Base-by-base conservation (phyloP, 1,140 invertebrate genomes). In the Scylla paramamosain region DNA sequence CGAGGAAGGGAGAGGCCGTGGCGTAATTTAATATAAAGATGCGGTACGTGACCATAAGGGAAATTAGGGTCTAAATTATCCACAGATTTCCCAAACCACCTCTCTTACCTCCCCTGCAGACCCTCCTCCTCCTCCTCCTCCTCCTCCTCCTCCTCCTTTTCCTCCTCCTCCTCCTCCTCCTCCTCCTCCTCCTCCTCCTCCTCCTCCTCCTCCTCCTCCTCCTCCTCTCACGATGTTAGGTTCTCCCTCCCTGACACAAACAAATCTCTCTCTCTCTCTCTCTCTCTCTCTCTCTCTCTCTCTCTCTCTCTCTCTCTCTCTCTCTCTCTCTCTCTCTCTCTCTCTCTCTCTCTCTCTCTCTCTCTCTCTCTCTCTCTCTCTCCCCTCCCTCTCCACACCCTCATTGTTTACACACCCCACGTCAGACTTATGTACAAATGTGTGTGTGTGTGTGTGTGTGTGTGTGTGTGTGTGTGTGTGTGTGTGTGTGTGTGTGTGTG, bases 41-140 rank as follows among this genome's bases (percentile, higher is more conserved):
- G 25, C 25, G 67, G 67, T 77, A 77, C 67, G 67, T 77, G 67
- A 77, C 67, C 67, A 77, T 77, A 77, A 77, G 67, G 67, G 67
- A 77, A 77, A 77, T 77, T 77, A 77, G 20, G 67, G 67, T 48
- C 46, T 88, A 31, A 88, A 45, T 88, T 88, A 39, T 45, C 87
- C 87, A 45, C 39, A 45, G 39, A 45, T 32, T 89, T 39, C 87
- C 31, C 87, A 39, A n/a, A n/a, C 87, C 25, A 7, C 31, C 46
- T 39, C 87, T 48, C 87, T 45, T 32, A 14, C 87, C 16, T 45
- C 84, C 84, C 28, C 4, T 87, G 20, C 28, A 39, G 14, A n/a
- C n/a, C 39, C 84, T 39, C 87, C 87, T 77, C 67, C 87, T 89
- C 87, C 28, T 28, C 31, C 32, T 89, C 87, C n/a, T 48, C 87